Base-by-base conservation (phyloP, 2,797 vertebrate genomes). In the Cyprinella venusta region DNA sequence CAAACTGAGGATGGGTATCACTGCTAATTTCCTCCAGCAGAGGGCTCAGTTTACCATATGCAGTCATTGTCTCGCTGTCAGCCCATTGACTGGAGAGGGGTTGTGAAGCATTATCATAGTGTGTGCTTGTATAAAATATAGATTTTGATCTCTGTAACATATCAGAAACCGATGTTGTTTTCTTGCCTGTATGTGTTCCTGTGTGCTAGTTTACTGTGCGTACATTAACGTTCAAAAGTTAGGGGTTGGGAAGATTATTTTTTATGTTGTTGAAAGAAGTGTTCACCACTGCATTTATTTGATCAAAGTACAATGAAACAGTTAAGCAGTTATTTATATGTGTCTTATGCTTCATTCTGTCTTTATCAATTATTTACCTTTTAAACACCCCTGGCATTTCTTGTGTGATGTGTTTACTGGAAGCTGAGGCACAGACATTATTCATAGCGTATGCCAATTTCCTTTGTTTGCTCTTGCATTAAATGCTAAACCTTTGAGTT, bases 11-110 rank as follows among this genome's bases (percentile, higher is more conserved):
- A 26, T 42, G 80, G 6, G n/a, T 77, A 30, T 67, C 38, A 75
- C 36, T 54, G 13, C 67, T 15, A 21, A 59, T 69, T 65, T 72
- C 61, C 18, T 61, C 81, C 88, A 82, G 83, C 79, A 88, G 88
- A 85, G 76, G 80, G 85, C 80, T 64, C 81, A 76, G 19, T 52
- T 26, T 80, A 76, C 69, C 72, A 79, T 36, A 8, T 54, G 21
- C 40, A 50, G 1, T 72, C 36, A 72, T 33, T 79, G 63, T 56
- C n/a, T 72, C 8, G 10, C 50, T 48, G 24, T 48, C 52, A 33
- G 48, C 8, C 9, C 21, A 3, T 54, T 42, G 50, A 45, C 40
- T 45, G 8, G n/a, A 64, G 24, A 64, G 10, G 40, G 59, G 1
- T 7, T 77, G 38, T 8, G 33, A 77, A 15, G 59, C 59, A 21